Conservation (phyloP, 2,113 vertebrate species). For the Addax nasomaculatus region DNA sequence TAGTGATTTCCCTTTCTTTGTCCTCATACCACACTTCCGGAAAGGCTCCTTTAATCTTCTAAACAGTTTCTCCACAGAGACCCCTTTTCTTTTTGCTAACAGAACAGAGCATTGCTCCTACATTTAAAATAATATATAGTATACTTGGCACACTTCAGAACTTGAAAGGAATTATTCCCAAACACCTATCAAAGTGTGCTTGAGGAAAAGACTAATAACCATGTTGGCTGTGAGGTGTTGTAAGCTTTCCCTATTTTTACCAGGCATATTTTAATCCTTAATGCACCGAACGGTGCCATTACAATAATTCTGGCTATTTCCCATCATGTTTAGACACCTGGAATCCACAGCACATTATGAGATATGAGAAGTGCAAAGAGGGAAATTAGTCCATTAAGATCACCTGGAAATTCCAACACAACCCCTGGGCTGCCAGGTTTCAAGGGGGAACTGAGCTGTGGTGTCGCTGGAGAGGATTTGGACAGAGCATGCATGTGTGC, state of each 20-base stretch:
- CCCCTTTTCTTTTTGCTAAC: neutral
- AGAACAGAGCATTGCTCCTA: neutral
- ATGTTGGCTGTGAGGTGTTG: neutral
- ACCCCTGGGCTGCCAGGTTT: neutral
- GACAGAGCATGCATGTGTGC: neutral
- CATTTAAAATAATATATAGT: slow-evolving; percentile 22
- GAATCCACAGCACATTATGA: slow-evolving; percentile 44
- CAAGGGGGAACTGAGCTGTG: neutral
- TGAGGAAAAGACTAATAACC: slow-evolving; percentile 10
- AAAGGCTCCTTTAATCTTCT: neutral
- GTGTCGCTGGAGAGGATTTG: slow-evolving; percentile 14
- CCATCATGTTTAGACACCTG: neutral
- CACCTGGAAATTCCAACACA: neutral
- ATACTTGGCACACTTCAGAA: neutral
- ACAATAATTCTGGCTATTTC: slow-evolving; percentile 2
- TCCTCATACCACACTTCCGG: neutral
- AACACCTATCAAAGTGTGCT: neutral
- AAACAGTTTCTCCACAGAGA: neutral
- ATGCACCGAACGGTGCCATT: neutral
- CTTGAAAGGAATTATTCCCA: slow-evolving; percentile 29
- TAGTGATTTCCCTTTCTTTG: neutral
- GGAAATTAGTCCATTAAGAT: slow-evolving; percentile 35
- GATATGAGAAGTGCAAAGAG: slow-evolving; percentile 7
- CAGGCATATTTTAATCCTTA: slow-evolving; percentile 14
- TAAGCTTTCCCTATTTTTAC: neutral